These are phyloP conservation scores for Pangasius krempfi DNA, from an alignment of 2,797 vertebrate genomes.

Conservation along the genomic window DNA sequence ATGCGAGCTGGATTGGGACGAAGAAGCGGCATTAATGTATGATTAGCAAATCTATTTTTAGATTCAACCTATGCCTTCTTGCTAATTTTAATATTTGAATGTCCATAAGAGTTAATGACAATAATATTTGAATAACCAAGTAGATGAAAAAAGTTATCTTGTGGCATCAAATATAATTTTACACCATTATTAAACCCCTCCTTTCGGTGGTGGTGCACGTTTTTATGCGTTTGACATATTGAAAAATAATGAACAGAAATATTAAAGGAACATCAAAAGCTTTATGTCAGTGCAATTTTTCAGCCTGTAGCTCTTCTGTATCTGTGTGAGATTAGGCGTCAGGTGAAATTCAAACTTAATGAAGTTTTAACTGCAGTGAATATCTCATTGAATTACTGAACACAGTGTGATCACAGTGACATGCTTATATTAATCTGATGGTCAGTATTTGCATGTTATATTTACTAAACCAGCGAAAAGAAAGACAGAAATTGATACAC, in stretches of 20 bases:
- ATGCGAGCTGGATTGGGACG: neutral
- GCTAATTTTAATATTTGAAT: too few relatives aligned
- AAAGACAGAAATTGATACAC: neutral
- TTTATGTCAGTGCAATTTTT: neutral
- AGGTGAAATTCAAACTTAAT: neutral
- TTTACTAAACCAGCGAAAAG: neutral
- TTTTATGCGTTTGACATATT: neutral
- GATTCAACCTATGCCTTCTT: neutral
- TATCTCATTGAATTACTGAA: neutral
- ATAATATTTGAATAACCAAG: neutral
- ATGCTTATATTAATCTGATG: neutral
- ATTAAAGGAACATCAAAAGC: neutral
- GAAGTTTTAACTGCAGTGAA: neutral
- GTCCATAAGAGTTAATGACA: neutral
- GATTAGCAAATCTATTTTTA: neutral
- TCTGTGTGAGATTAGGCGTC: neutral
- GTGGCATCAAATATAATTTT: neutral
- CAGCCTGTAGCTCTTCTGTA: neutral
- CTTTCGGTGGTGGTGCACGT: neutral
- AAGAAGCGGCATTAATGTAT: neutral
- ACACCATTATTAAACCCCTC: neutral
- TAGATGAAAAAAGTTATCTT: neutral
- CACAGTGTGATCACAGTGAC: neutral
- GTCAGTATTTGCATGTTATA: neutral
- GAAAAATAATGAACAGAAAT: neutral